These are phyloP conservation scores for Alexandromys fortis DNA, from an alignment of 2,113 vertebrate genomes.

Conservation along the genomic window DNA sequence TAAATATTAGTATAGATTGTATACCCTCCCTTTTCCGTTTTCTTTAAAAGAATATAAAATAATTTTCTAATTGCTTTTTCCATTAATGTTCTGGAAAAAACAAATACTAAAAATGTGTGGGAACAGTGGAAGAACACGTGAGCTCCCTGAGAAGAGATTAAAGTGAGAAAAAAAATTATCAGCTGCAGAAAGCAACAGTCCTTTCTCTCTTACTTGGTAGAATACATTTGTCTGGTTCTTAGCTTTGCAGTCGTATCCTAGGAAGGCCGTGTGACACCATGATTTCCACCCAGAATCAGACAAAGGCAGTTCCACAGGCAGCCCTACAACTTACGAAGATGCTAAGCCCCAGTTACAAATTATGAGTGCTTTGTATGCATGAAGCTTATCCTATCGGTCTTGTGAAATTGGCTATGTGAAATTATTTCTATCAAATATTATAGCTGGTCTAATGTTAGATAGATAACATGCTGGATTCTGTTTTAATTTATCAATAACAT, in stretches of 20 bases:
- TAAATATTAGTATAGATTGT: neutral
- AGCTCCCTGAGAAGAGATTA: neutral
- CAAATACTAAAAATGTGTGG: neutral
- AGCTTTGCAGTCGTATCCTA: neutral
- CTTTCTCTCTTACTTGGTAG: constrained; percentile 11
- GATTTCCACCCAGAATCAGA: constrained; percentile 20
- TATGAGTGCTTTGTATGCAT: constrained; percentile 20
- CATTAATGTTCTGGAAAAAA: constrained; percentile 20
- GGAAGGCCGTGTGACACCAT: neutral
- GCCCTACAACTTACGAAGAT: neutral
- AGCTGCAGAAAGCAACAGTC: neutral
- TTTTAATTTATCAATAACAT: constrained; percentile 24
- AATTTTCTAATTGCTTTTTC: constrained; percentile 30
- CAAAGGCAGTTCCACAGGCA: constrained; percentile 2
- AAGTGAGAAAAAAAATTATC: constrained; percentile 27
- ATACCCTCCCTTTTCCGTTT: neutral
- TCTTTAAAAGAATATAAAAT: constrained; percentile 35
- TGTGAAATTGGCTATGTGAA: neutral
- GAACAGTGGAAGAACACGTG: constrained; percentile 37
- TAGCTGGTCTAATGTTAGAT: constrained; percentile 38
- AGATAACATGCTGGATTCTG: constrained; percentile 1
- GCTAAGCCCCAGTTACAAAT: constrained; percentile 40
- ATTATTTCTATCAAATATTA: constrained; percentile 25
- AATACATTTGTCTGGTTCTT: constrained; percentile 12
- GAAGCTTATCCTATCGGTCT: constrained; percentile 9